A percentile compares a stretch with the other conserved stretches of the same genome.
Evolutionary conservation across 2,113 vertebrate species (phyloP).

Genomic region (Trochalopteron elliotii): DNA sequence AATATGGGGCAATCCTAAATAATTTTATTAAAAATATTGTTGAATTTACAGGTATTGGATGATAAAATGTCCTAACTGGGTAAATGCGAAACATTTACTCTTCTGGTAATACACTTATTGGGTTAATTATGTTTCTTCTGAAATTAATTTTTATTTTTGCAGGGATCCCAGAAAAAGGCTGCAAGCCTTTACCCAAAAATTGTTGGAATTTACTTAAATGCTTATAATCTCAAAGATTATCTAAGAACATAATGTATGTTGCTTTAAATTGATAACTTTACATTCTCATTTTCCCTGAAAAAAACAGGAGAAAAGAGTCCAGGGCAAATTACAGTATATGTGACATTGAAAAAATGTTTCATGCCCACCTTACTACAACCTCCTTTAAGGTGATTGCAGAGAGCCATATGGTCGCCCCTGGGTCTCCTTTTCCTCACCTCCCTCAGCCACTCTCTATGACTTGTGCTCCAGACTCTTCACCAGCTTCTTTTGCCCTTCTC

Average conservation of each 20-base stretch:
- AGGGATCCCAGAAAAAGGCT: not conserved
- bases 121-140: not conserved
- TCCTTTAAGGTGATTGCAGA: not conserved
- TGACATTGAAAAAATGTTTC: not conserved
- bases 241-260: not conserved
- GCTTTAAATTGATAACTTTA: not conserved
- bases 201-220: not conserved
- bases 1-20: not conserved
- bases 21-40: not conserved
- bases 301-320: not conserved
- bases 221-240: not conserved
- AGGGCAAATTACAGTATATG: not conserved
- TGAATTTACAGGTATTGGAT: not conserved
- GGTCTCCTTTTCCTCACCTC: not conserved
- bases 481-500: not conserved
- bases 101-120: not conserved
- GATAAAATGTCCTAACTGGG: not conserved
- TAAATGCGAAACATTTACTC: not conserved
- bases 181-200: not conserved
- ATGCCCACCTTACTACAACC: accelerated
- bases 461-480: not conserved
- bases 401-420: not conserved
- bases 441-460: not conserved
- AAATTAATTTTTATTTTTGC: not conserved
- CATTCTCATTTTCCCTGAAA: not conserved